Percentiles rank a stretch among this genome's conserved stretches.
phyloP scores from a whole-genome alignment of 2,797 vertebrate genomes.

The Fundulus diaphanus region DNA sequence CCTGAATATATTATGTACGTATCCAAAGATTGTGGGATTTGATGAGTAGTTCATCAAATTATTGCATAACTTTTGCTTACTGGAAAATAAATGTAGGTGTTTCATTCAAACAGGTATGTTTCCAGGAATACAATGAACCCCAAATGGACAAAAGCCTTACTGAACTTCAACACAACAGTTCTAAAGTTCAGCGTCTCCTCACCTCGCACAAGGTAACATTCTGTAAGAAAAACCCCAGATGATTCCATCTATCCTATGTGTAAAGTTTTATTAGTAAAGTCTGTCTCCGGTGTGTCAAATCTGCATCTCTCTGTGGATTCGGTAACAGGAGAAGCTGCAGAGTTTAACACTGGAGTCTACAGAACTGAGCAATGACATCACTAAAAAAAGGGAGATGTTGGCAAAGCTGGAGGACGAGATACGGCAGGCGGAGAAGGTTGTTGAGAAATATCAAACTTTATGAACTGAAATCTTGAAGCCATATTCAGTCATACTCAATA shows the following conservation, averaged over 20 bases:
- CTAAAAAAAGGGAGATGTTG: constrained; percentile 45
- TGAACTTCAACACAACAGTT: constrained; percentile 40
- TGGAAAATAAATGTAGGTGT: not conserved
- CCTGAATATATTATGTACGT: not conserved
- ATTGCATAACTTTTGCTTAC: not conserved
- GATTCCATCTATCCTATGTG: not conserved
- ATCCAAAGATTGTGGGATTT: not conserved
- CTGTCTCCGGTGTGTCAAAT: not conserved
- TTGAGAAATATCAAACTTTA: not conserved
- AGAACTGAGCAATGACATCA: constrained; percentile 58
- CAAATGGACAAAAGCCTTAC: constrained; percentile 23
- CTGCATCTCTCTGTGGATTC: not conserved
- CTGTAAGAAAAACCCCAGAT: not conserved
- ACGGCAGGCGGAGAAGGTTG: constrained; percentile 33
- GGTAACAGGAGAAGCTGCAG: constrained; percentile 61
- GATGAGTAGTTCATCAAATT: not conserved
- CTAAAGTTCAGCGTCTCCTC: constrained; percentile 50
- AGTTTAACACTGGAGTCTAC: constrained; percentile 28
- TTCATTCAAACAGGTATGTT: constrained; percentile 34
- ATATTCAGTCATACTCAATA: not conserved
- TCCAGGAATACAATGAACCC: constrained; percentile 41
- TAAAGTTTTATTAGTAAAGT: not conserved
- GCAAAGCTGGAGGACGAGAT: constrained; percentile 39
- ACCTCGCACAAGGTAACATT: constrained; percentile 57
- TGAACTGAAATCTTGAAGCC: not conserved